Evolutionary conservation across 1,140 invertebrate genomes (phyloP).

Genomic region (Lordiphosa clarofinis): DNA sequence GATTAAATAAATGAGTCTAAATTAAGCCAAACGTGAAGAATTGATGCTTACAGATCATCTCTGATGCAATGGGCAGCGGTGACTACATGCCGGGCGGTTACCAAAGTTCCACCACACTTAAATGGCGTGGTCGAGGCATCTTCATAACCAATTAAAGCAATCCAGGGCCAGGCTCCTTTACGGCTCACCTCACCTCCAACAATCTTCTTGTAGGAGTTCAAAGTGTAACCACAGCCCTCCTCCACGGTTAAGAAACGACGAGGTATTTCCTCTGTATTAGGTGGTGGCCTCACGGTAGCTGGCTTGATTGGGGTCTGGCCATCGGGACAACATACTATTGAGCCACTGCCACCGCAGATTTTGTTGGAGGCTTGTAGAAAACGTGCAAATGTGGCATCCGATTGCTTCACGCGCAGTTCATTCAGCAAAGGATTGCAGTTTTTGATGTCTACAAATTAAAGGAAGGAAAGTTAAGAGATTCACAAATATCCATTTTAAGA

Average conservation of each 20-base stretch:
- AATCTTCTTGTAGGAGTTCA: conserved; percentile 73
- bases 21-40: no score
- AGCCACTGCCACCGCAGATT: conserved; percentile 40
- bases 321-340: conserved; percentile 60
- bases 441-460: conserved; percentile 34
- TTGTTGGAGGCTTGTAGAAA: conserved; percentile 59
- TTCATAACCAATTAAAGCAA: conserved; percentile 66
- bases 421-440: conserved; percentile 45
- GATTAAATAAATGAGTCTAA: no score
- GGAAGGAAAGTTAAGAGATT: neutral
- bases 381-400: conserved; percentile 42
- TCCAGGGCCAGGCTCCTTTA: conserved; percentile 75
- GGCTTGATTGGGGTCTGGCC: conserved; percentile 16
- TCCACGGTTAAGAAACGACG: conserved; percentile 48
- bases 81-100: conserved; percentile 69
- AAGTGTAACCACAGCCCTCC: conserved; percentile 77
- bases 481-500: no score
- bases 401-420: conserved; percentile 37
- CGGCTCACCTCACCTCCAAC: conserved; percentile 78
- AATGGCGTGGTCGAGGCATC: conserved; percentile 55
- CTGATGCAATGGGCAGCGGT: conserved; percentile 77
- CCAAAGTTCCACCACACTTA: conserved; percentile 74
- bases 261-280: conserved; percentile 42
- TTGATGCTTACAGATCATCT: conserved; percentile 41
- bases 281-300: neutral